Evolutionary conservation across 2,113 vertebrate genomes (phyloP).

Genomic region (Heterocephalus glaber): DNA sequence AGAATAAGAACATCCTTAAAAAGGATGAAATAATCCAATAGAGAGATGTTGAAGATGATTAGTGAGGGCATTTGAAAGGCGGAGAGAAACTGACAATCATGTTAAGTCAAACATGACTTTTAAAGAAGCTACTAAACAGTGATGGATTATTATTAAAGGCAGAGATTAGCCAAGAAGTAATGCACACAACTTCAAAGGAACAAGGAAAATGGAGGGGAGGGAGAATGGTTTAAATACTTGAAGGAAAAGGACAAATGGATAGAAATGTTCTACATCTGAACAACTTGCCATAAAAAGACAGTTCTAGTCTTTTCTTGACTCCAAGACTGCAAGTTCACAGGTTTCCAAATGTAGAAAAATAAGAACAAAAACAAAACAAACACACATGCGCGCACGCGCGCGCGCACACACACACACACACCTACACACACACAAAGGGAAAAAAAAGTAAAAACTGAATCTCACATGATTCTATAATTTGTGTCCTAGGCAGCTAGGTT

Average conservation of each 20-base stretch:
- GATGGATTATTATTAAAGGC: conserved; percentile 62
- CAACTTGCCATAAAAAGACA: neutral
- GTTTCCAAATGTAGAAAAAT: neutral
- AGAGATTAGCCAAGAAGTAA: conserved; percentile 64
- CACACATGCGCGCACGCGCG: too few species aligned
- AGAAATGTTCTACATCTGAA: neutral
- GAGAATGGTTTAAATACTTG: neutral
- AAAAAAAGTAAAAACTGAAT: neutral
- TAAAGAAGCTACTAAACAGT: conserved; percentile 68
- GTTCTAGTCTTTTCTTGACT: neutral
- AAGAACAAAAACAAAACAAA: neutral
- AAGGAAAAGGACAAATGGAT: conserved; percentile 2
- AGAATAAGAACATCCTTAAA: conserved; percentile 60
- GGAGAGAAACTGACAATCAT: conserved; percentile 65
- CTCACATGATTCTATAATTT: neutral
- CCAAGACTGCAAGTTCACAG: neutral
- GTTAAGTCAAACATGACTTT: conserved; percentile 72
- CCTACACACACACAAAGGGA: neutral
- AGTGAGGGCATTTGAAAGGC: conserved; percentile 70
- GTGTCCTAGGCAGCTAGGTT: neutral
- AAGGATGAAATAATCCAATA: conserved; percentile 56
- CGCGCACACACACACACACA: neutral
- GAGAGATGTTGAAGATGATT: conserved; percentile 60
- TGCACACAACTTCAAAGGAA: conserved; percentile 71
- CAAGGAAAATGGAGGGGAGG: neutral